These are phyloP conservation scores for Ptychodera flava DNA, from an alignment of 35 echinoderm and acorn worm genomes.

Conservation along the genomic window DNA sequence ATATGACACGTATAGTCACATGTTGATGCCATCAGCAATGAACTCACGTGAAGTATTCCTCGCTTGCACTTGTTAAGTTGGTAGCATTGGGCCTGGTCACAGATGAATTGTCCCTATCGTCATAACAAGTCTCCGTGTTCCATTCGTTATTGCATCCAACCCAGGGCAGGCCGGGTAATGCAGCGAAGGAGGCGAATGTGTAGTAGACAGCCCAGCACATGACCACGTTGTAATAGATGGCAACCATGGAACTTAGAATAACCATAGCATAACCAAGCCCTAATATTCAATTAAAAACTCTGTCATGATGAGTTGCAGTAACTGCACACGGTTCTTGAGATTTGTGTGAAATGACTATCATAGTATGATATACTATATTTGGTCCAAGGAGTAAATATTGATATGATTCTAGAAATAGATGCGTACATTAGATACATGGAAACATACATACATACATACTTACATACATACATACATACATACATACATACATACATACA, in stretches of 20 bases:
- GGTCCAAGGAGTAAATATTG: too few relatives aligned
- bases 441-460: background rate
- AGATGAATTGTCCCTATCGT: background rate
- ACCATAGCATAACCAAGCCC: slow-evolving; percentile 86
- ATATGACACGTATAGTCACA: too few relatives aligned
- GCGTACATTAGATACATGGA: background rate
- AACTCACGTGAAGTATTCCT: slow-evolving; percentile 86
- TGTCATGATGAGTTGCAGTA: too few relatives aligned
- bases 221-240: slow-evolving; percentile 89
- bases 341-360: too few relatives aligned
- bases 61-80: slow-evolving; percentile 43
- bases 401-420: too few relatives aligned
- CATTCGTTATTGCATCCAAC: slow-evolving; percentile 49
- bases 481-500: slow-evolving; percentile 2
- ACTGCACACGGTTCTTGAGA: too few relatives aligned
- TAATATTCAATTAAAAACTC: too few relatives aligned
- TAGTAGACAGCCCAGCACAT: slow-evolving; percentile 74
- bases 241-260: slow-evolving; percentile 60
- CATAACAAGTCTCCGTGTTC: slow-evolving; percentile 41
- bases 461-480: slow-evolving; percentile 2
- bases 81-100: background rate
- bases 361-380: too few relatives aligned
- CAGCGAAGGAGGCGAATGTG: slow-evolving; percentile 64
- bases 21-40: background rate
- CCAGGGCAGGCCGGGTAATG: slow-evolving; percentile 70